phyloP scores from a whole-genome alignment of 2,888 invertebrate species.

The Pocota personata region DNA sequence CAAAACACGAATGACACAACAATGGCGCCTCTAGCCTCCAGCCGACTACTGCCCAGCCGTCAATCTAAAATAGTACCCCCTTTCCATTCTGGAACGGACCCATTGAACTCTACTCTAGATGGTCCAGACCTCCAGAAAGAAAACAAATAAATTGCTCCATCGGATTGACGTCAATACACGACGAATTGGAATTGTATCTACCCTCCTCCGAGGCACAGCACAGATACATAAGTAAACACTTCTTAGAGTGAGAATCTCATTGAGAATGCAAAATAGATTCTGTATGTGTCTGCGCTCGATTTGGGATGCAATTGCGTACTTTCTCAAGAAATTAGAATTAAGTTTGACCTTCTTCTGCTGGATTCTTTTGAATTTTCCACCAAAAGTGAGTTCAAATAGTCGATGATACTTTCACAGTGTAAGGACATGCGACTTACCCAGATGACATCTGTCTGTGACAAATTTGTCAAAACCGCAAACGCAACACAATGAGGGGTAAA shows the following conservation, averaged over 20 bases:
- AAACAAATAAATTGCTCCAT: slow-evolving; percentile 11
- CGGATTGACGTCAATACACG: slow-evolving; percentile 60
- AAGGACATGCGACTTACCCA: neutral
- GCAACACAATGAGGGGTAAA: neutral
- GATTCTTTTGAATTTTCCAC: neutral
- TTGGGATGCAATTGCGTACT: slow-evolving; percentile 46
- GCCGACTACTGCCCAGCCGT: neutral
- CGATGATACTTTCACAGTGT: neutral
- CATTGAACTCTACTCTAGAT: slow-evolving; percentile 42
- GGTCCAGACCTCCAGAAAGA: slow-evolving; percentile 16
- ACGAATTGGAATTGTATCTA: slow-evolving; percentile 36
- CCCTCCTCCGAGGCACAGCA: neutral
- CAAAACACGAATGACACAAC: slow-evolving; percentile 31
- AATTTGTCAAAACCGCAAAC: neutral
- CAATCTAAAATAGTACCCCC: neutral
- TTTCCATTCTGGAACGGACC: neutral
- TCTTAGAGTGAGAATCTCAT: slow-evolving; percentile 9
- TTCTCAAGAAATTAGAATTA: neutral
- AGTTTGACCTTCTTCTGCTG: slow-evolving; percentile 8
- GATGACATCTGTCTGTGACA: neutral
- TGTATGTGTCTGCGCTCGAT: slow-evolving; percentile 12
- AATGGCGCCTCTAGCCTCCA: slow-evolving; percentile 46
- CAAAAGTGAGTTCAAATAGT: neutral
- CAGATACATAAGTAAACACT: neutral
- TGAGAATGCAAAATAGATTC: slow-evolving; percentile 60